Percentiles rank a stretch among this genome's conserved stretches.
Conservation (phyloP, 2,113 vertebrate species). For the Sylvia atricapilla region DNA sequence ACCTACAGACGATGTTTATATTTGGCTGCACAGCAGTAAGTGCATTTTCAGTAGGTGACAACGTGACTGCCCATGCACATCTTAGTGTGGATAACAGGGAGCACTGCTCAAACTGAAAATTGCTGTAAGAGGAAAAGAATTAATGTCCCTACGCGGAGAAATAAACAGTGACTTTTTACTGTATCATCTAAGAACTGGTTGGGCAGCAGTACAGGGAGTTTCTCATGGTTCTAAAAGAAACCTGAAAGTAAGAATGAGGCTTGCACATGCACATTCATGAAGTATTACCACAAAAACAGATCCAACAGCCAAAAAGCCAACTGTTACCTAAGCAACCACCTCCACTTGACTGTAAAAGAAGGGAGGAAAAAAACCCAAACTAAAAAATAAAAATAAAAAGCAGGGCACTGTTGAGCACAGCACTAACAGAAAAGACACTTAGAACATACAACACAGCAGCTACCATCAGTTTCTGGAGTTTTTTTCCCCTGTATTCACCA, state of each 20-base stretch:
- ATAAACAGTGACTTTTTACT: neutral
- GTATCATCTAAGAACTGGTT: neutral
- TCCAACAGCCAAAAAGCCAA: neutral
- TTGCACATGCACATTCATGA: neutral
- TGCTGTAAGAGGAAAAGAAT: neutral
- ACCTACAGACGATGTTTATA: neutral
- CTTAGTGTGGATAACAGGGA: neutral
- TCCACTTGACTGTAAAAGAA: neutral
- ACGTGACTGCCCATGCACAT: neutral
- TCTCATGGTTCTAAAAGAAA: neutral
- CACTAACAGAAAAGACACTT: neutral
- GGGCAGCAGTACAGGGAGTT: neutral
- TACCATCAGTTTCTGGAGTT: fast-evolving
- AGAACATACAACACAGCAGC: neutral
- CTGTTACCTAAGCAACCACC: neutral
- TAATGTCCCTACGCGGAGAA: neutral
- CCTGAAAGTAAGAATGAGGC: neutral
- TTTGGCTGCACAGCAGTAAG: neutral
- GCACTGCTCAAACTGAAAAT: neutral
- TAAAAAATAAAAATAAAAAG: neutral
- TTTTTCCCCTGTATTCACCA: neutral
- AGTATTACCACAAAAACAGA: neutral
- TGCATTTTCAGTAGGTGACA: neutral
- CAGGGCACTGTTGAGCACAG: neutral
- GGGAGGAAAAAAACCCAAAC: neutral